Percentiles rank a stretch among this genome's conserved stretches.
These are phyloP conservation scores for Notothenia coriiceps DNA, from an alignment of 2,113 vertebrate species.

Conservation along the genomic window DNA sequence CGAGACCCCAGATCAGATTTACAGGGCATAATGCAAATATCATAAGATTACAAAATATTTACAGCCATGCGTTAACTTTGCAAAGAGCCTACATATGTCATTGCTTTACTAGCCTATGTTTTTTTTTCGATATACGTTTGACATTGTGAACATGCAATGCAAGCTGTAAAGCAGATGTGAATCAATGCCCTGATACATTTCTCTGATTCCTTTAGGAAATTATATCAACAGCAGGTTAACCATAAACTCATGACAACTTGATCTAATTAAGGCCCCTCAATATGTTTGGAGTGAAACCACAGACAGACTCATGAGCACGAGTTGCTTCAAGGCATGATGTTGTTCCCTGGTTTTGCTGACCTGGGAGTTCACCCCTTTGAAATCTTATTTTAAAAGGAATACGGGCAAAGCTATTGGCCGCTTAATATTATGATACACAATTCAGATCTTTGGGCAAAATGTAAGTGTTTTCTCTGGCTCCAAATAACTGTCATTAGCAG, in stretches of 20 bases:
- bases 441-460: constrained; percentile 1
- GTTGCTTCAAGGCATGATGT: constrained; percentile 22
- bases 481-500: constrained; percentile 6
- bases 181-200: background rate
- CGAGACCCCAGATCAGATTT: constrained; percentile 54
- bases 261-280: constrained; percentile 35
- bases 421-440: background rate
- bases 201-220: constrained; percentile 24
- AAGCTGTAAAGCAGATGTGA: constrained; percentile 57
- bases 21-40: constrained; percentile 48
- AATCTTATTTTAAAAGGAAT: constrained; percentile 19
- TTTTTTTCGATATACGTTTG: constrained; percentile 33
- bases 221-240: constrained; percentile 36
- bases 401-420: background rate
- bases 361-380: background rate
- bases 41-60: constrained; percentile 38
- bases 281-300: constrained; percentile 30
- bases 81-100: constrained; percentile 44
- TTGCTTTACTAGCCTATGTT: constrained; percentile 29
- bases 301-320: constrained; percentile 28
- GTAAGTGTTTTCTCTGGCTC: background rate
- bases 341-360: constrained; percentile 24
- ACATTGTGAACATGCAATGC: constrained; percentile 20
- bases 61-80: constrained; percentile 2
- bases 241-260: constrained; percentile 48